Base-by-base conservation (phyloP, 2,888 invertebrate genomes). In the Cheilosia vulpina region DNA sequence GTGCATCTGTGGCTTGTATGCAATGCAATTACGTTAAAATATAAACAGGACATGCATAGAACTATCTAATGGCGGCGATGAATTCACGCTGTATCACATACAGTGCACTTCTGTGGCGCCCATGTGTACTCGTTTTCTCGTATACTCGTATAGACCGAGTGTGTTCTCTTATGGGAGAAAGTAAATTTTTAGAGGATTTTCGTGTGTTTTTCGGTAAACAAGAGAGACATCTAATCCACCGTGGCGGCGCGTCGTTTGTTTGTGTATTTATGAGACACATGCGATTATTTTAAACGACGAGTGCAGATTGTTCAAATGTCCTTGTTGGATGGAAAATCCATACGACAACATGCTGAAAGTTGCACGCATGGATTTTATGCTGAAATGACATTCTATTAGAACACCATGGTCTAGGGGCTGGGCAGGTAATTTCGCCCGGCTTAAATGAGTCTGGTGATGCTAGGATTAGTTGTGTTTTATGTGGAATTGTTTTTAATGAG, bases 1-100 rank as follows among this genome's bases (percentile, higher is more conserved):
- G 55, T 65, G 45, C 2, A 19, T 27, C 11, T n/a, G 1, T 45
- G 11, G 19, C 21, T 13, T 21, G 41, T 50, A 43, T 55, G 66
- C 41, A 77, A 77, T 72, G 78, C 78, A 83, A 78, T 78, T 66
- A 83, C 45, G 77, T 53, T 78, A n/a, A 72, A 77, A 72, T 71
- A 53, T 57, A 71, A 71, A 77, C 47, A 58, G 13, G 6, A 57
- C 47, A 55, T 66, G 34, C 57, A 55, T 43, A 43, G 45, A 43
- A 60, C n/a, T 43, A 24, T 17, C 60, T 31, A 17, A 27, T 62
- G 38, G 24, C 9, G 13, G 43, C 38, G 43, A 53, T 62, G 62
- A 17, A 60, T 52, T 52, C 13, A 58, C 34, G 60, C 50, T 65
- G 24, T 21, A 43, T 21, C 50, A 50, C 38, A 38, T 38, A 55